Conservation (phyloP, 2,113 vertebrate genomes). For the Brachyhypopomus occidentalis region DNA sequence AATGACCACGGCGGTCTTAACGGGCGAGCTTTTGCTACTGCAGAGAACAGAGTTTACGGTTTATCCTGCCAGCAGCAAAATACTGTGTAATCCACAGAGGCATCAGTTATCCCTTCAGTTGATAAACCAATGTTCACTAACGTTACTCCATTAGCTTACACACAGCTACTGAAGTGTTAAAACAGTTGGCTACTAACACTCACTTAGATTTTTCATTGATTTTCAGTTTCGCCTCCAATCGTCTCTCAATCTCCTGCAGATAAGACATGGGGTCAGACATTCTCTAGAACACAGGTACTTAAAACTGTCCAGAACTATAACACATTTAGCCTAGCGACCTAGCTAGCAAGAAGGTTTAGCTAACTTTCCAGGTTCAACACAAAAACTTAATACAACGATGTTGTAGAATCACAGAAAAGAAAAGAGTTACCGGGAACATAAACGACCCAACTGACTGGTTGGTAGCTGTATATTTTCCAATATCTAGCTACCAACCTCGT, state of each 20-base stretch:
- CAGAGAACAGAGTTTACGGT: neutral
- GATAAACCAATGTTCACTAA: neutral
- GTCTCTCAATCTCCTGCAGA: constrained; percentile 91
- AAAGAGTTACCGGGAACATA: neutral
- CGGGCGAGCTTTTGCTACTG: constrained; percentile 78
- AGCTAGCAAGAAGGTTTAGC: neutral
- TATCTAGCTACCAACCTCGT: too few species aligned
- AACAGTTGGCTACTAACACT: constrained; percentile 45
- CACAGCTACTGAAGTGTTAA: neutral
- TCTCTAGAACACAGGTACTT: neutral
- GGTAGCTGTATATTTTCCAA: too few species aligned
- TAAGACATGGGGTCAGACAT: constrained; percentile 27
- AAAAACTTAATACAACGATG: neutral
- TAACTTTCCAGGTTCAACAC: neutral
- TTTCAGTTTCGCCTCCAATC: constrained; percentile 94
- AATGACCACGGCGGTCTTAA: constrained; percentile 90
- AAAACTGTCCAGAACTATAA: too few species aligned
- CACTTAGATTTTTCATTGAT: constrained; percentile 93
- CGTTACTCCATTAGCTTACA: neutral
- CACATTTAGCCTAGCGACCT: too few species aligned
- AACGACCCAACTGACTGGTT: neutral
- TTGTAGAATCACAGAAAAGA: neutral
- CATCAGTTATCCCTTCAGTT: neutral
- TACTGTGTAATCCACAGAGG: too few species aligned
- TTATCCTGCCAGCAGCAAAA: too few species aligned